A percentile compares a stretch with the other conserved stretches of the same genome.
Evolutionary conservation across 1,140 invertebrate genomes (phyloP).

Genomic region (Steinernema khuongi): DNA sequence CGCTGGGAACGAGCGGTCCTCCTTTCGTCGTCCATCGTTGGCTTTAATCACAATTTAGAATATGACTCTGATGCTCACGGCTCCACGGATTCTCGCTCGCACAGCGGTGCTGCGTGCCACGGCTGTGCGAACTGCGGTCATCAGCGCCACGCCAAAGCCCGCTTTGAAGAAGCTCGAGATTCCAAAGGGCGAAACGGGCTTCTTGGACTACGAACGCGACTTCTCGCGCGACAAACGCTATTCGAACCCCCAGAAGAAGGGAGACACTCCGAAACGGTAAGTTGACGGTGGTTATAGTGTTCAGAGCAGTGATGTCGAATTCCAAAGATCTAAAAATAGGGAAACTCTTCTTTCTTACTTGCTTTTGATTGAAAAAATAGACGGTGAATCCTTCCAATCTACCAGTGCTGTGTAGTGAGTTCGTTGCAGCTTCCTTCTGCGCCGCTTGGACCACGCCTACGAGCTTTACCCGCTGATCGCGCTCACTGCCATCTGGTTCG

Average conservation of each 20-base stretch:
- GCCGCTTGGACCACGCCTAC: constrained; percentile 45
- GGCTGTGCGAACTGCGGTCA: background rate
- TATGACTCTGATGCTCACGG: background rate
- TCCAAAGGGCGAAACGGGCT: constrained; percentile 22
- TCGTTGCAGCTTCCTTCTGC: constrained; percentile 46
- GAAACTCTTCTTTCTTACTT: background rate
- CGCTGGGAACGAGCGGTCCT: background rate
- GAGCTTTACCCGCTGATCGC: constrained; percentile 48
- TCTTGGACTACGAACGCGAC: constrained; percentile 51
- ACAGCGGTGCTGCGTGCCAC: background rate
- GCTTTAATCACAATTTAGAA: no score
- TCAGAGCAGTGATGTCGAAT: no score
- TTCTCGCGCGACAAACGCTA: constrained; percentile 45
- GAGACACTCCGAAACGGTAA: constrained; percentile 49
- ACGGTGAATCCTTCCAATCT: background rate
- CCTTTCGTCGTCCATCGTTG: background rate
- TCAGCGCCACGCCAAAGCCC: constrained; percentile 9
- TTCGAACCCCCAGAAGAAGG: constrained; percentile 46
- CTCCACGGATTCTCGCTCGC: constrained; percentile 1
- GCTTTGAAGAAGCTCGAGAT: constrained; percentile 19
- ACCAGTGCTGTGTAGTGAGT: background rate
- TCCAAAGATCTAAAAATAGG: background rate
- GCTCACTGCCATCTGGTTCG: constrained; percentile 42
- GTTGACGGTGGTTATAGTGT: background rate
- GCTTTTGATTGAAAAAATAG: background rate